phyloP scores from a whole-genome alignment of 64 coral and sea anemone species.

The Montipora sp. region DNA sequence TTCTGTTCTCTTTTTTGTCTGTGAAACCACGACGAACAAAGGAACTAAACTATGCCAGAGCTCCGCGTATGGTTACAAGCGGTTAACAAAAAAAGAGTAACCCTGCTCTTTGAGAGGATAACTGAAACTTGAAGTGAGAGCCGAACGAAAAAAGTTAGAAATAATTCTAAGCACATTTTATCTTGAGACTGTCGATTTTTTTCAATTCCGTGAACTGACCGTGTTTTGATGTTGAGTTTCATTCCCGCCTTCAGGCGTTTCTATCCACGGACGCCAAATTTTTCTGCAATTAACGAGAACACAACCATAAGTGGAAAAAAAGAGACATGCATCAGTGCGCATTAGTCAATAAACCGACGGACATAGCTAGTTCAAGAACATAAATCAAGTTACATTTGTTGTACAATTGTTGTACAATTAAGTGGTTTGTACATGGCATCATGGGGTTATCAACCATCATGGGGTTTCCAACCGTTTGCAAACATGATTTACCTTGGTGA shows the following conservation, averaged over 20 bases:
- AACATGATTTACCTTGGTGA: too few species aligned
- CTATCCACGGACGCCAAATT: conserved; percentile 37
- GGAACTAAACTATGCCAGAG: too few species aligned
- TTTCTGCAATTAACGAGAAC: conserved; percentile 1
- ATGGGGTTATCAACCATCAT: too few species aligned
- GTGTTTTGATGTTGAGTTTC: not conserved
- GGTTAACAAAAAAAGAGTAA: not conserved
- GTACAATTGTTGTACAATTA: conserved; percentile 24
- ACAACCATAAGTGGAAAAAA: not conserved
- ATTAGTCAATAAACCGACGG: not conserved
- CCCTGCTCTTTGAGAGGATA: not conserved
- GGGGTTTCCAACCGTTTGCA: too few species aligned
- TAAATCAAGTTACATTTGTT: not conserved
- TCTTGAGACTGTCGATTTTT: not conserved
- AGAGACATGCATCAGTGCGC: not conserved
- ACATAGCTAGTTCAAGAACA: too few species aligned
- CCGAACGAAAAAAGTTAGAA: too few species aligned
- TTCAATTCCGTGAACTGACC: not conserved
- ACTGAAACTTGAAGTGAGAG: not conserved
- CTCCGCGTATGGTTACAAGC: not conserved
- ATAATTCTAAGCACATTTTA: too few species aligned
- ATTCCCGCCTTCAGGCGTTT: not conserved
- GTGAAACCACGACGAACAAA: too few species aligned
- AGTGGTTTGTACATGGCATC: not conserved
- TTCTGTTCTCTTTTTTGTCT: too few species aligned